A percentile compares a stretch with the other conserved stretches of the same genome.
phyloP scores from a whole-genome alignment of 2,888 invertebrate species.

The Drosophila flavopinicola region DNA sequence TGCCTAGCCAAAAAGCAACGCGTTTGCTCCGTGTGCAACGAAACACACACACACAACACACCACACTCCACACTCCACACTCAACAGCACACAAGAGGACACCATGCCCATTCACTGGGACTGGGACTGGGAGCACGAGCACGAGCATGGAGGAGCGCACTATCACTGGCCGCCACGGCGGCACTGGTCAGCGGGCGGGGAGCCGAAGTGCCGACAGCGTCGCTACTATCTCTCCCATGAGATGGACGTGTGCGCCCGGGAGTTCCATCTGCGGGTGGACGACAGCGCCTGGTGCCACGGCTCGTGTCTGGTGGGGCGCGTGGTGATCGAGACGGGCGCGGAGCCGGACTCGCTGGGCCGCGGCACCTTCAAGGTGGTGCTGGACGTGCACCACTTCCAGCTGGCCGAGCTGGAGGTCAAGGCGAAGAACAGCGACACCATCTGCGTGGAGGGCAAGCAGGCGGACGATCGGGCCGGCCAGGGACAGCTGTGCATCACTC shows the following conservation, averaged over 20 bases:
- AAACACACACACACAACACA: conserved; percentile 39
- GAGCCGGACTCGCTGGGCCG: conserved; percentile 76
- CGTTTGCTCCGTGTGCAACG: conserved; percentile 78
- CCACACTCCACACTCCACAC: conserved; percentile 10
- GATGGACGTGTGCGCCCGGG: conserved; percentile 76
- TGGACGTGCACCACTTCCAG: conserved; percentile 82
- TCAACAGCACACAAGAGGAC: not conserved
- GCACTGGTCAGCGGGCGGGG: conserved; percentile 69
- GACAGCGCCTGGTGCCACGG: conserved; percentile 81
- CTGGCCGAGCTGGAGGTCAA: conserved; percentile 79
- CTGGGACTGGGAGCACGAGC: conserved; percentile 77
- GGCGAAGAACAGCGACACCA: conserved; percentile 79
- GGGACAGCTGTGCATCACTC: conserved; percentile 78
- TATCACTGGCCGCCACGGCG: conserved; percentile 68
- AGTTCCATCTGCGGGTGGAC: conserved; percentile 69
- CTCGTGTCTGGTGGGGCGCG: conserved; percentile 78
- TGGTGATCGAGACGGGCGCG: conserved; percentile 77
- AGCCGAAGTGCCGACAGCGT: conserved; percentile 64
- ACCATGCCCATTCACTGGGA: conserved; percentile 78
- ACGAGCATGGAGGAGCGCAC: conserved; percentile 68
- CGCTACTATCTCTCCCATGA: conserved; percentile 69
- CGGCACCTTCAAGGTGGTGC: conserved; percentile 80
- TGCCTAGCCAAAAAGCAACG: conserved; percentile 74
- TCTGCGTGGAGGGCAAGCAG: conserved; percentile 80
- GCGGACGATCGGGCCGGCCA: conserved; percentile 73